Percentiles rank a stretch among this genome's conserved stretches.
These are phyloP conservation scores for Pyrgus malvae DNA, from an alignment of 2,888 invertebrate species.

Conservation along the genomic window DNA sequence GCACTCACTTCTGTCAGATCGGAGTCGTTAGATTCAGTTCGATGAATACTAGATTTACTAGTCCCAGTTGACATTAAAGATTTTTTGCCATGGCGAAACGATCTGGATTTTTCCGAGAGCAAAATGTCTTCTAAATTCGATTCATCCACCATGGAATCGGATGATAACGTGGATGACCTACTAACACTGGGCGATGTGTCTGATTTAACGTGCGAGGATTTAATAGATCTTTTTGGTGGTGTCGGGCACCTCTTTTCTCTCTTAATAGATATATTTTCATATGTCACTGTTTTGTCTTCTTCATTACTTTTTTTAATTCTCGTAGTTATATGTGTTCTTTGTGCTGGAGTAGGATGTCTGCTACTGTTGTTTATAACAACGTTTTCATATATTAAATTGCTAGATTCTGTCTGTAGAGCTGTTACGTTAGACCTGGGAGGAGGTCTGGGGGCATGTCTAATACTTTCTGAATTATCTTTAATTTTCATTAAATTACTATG, in stretches of 20 bases:
- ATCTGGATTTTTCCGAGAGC: slow-evolving; percentile 70
- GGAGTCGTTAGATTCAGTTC: slow-evolving; percentile 64
- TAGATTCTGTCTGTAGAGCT: slow-evolving; percentile 36
- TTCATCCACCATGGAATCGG: slow-evolving; percentile 72
- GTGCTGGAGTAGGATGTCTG: slow-evolving; percentile 60
- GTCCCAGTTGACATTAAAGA: slow-evolving; percentile 42
- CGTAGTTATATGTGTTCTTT: slow-evolving; percentile 58
- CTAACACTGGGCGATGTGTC: slow-evolving; percentile 50
- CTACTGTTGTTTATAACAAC: slow-evolving; percentile 45
- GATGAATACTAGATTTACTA: slow-evolving; percentile 49
- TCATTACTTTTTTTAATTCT: slow-evolving; percentile 45
- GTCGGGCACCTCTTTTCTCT: slow-evolving; percentile 51
- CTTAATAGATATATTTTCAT: slow-evolving; percentile 62
- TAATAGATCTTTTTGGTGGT: slow-evolving; percentile 53
- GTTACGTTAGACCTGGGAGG: slow-evolving; percentile 54
- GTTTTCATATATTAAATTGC: slow-evolving; percentile 65
- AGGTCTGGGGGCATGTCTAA: slow-evolving; percentile 50
- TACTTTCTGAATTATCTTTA: slow-evolving; percentile 32
- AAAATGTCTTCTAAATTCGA: slow-evolving; percentile 74
- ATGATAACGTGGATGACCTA: slow-evolving; percentile 64
- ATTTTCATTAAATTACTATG: slow-evolving; percentile 24
- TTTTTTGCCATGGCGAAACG: slow-evolving; percentile 61
- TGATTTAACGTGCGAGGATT: slow-evolving; percentile 41
- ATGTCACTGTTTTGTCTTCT: slow-evolving; percentile 49
- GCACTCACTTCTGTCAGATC: slow-evolving; percentile 69